Evolutionary conservation across 2,888 invertebrate genomes (phyloP), one percentile per base, ranked within the genome.

Genomic region (Lasioglossum oenotherae): DNA sequence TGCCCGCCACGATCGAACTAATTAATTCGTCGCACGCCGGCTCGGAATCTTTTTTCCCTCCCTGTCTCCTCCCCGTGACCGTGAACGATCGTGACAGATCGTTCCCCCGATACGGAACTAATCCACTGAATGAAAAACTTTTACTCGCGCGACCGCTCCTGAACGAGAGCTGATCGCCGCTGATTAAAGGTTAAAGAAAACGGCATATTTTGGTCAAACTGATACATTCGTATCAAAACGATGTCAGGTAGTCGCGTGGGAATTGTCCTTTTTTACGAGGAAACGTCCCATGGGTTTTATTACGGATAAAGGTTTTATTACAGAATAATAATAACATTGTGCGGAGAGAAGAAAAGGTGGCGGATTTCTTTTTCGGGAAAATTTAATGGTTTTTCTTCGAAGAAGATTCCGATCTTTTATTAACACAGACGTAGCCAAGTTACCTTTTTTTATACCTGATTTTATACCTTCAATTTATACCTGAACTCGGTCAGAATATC

Each of bases 21-120:
- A 90, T 90, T 90, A 90, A 90, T 90, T 90, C 90, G 90, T 90
- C 84, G 89, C 90, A 90, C 90, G 90, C 41, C 84, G 73, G 72
- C 78, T 77, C 71, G 81, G 71, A 82, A 90, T 85, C 89, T 86
- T 89, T 87, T 75, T 60, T 76, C 72, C 69, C 74, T 75, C 41
- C 41, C 57, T 44, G n/a, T 31, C 75, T 64, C 49, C 46, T 23
- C 41, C 73, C 46, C 74, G 46, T 74, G 12, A 31, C 73, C 64
- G 41, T 78, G 69, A 78, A 78, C 35, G 76, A 89, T 89, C 87
- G 88, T 87, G 87, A 88, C 85, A 83, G 88, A 89, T 89, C 88
- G 83, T 82, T 79, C 79, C 77, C 75, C 82, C 85, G 84, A 90
- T 88, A 88, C 84, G 89, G 82, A 81, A 82, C 87, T 87, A 87